Evolutionary conservation across 2,888 invertebrate species (phyloP).

Genomic region (Rhingia rostrata): DNA sequence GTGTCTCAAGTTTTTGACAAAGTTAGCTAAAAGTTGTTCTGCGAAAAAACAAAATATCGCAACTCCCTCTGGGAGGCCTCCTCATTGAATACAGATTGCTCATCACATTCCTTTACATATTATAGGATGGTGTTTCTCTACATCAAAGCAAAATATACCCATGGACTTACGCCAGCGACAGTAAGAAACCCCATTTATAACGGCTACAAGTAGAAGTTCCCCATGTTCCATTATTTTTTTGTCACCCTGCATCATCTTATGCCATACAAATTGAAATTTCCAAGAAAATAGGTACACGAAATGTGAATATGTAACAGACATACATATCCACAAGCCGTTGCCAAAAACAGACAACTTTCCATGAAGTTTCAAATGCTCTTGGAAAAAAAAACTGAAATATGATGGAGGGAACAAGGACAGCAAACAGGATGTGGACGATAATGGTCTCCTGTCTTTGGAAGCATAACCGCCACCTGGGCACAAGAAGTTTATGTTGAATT

Average conservation of each 20-base stretch:
- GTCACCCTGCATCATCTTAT: conserved; percentile 13
- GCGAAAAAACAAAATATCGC: conserved; percentile 10
- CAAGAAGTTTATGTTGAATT: conserved; percentile 9
- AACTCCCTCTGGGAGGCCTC: conserved; percentile 8
- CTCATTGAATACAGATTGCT: conserved; percentile 8
- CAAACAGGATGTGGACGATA: conserved; percentile 36
- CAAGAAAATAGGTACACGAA: conserved; percentile 18
- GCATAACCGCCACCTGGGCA: conserved; percentile 50
- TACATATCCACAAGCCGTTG: conserved; percentile 21
- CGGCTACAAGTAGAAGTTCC: too few species aligned
- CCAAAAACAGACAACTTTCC: conserved; percentile 27
- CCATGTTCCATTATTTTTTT: background rate
- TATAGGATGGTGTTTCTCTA: background rate
- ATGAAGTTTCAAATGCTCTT: conserved; percentile 9
- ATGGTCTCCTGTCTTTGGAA: conserved; percentile 35
- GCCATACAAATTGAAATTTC: conserved; percentile 30
- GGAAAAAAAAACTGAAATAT: background rate
- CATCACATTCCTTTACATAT: background rate
- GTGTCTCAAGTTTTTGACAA: conserved; percentile 7
- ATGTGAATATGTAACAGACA: conserved; percentile 34
- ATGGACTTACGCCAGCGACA: too few species aligned
- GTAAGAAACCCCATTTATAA: too few species aligned
- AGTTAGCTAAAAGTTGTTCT: conserved; percentile 10
- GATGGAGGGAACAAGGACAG: conserved; percentile 6
- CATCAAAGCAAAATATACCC: background rate